Percentiles rank a stretch among this genome's conserved stretches.
Evolutionary conservation across 2,113 vertebrate species (phyloP).

Genomic region (Lampris megalopsis): DNA sequence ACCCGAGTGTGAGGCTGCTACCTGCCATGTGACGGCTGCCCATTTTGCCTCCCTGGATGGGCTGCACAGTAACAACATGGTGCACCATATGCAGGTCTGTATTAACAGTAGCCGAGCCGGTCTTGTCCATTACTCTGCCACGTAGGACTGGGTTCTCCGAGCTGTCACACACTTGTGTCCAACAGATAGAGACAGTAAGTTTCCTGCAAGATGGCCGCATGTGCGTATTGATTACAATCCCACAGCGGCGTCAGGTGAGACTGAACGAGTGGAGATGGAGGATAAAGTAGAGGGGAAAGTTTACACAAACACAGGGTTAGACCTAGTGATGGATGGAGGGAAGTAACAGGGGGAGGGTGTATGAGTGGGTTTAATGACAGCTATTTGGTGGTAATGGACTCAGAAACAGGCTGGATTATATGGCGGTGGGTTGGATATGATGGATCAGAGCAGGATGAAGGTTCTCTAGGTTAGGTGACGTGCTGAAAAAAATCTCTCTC

Average conservation of each 20-base stretch:
- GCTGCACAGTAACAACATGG: not conserved
- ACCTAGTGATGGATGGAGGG: slow-evolving; percentile 22
- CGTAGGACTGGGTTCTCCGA: slow-evolving; percentile 16
- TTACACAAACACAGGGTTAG: slow-evolving; percentile 25
- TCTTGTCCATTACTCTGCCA: slow-evolving; percentile 28
- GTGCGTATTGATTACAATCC: slow-evolving; percentile 66
- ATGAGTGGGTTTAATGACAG: slow-evolving; percentile 10
- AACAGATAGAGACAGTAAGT: slow-evolving; percentile 32
- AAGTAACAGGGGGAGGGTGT: slow-evolving; percentile 7
- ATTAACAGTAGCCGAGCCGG: slow-evolving; percentile 26
- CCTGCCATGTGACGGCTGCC: too few relatives aligned
- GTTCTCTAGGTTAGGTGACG: not conserved
- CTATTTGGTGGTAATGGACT: slow-evolving; percentile 43
- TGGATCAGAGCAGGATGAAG: not conserved
- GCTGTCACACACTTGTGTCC: slow-evolving; percentile 22
- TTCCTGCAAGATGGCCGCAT: slow-evolving; percentile 47
- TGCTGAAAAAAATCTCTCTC: not conserved
- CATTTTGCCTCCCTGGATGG: too few relatives aligned
- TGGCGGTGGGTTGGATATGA: slow-evolving; percentile 30
- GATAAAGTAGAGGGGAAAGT: slow-evolving; percentile 34
- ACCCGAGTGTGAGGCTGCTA: too few relatives aligned
- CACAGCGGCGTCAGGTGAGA: slow-evolving; percentile 57
- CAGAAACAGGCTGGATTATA: slow-evolving; percentile 37
- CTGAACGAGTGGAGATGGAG: slow-evolving; percentile 41
- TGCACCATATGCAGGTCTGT: slow-evolving; percentile 22